A percentile compares a stretch with the other conserved stretches of the same genome.
Conservation (phyloP, 2,113 vertebrate genomes). For the Saccopteryx bilineata region DNA sequence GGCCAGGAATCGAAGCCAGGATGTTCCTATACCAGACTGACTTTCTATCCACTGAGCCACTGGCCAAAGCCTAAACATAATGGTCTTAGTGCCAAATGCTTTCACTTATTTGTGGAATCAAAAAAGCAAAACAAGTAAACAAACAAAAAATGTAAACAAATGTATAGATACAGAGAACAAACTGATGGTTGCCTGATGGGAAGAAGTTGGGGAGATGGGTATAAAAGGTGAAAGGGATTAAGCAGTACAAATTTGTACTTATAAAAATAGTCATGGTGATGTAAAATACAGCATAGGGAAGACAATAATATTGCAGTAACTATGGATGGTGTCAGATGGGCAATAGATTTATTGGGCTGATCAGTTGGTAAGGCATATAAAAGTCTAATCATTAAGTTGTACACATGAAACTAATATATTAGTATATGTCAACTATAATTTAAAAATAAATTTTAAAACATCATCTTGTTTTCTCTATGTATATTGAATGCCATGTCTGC, state of each 20-base stretch:
- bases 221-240: too few species aligned
- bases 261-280: not conserved
- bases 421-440: not conserved
- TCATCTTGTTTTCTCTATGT: not conserved
- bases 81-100: not conserved
- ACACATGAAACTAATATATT: not conserved
- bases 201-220: too few species aligned
- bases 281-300: not conserved
- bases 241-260: not conserved
- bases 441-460: not conserved
- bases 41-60: too few species aligned
- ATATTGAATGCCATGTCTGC: not conserved
- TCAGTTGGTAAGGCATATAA: too few species aligned
- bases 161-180: too few species aligned
- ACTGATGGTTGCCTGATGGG: too few species aligned
- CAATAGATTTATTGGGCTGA: too few species aligned
- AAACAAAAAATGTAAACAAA: not conserved
- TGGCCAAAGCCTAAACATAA: not conserved
- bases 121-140: not conserved
- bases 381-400: not conserved
- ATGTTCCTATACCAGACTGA: too few species aligned
- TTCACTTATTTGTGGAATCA: not conserved
- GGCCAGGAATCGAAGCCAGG: too few species aligned
- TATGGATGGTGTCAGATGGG: too few species aligned
- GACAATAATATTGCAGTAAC: too few species aligned